Percentiles rank a stretch among this genome's conserved stretches.
Evolutionary conservation across 2,888 invertebrate species (phyloP).

Genomic region (Camptogramma bilineatum): DNA sequence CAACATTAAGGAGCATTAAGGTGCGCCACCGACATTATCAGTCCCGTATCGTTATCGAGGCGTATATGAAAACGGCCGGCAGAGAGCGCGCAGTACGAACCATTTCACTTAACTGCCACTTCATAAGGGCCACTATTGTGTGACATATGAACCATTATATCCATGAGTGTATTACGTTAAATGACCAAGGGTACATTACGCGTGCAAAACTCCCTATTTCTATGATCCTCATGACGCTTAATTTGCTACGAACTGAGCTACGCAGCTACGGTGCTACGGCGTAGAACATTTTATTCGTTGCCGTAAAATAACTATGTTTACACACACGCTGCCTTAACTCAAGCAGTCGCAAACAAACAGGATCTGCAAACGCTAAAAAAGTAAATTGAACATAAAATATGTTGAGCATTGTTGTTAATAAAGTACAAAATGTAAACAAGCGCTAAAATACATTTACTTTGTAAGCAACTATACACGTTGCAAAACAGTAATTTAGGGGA

Average conservation of each 20-base stretch:
- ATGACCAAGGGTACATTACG: constrained; percentile 39
- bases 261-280: constrained; percentile 14
- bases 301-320: background rate
- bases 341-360: constrained; percentile 5
- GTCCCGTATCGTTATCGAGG: constrained; percentile 23
- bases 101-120: constrained; percentile 38
- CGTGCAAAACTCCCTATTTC: constrained; percentile 25
- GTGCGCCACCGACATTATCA: constrained; percentile 21
- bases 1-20: constrained; percentile 26
- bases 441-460: constrained; percentile 19
- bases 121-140: constrained; percentile 33
- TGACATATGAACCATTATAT: constrained; percentile 33
- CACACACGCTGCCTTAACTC: background rate
- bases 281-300: constrained; percentile 4
- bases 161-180: constrained; percentile 32
- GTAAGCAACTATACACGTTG: constrained; percentile 23
- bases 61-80: constrained; percentile 33
- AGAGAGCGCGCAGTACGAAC: constrained; percentile 30
- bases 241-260: constrained; percentile 17
- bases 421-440: constrained; percentile 17
- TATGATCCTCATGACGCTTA: constrained; percentile 8
- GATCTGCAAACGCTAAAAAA: constrained; percentile 10
- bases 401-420: constrained; percentile 13
- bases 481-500: constrained; percentile 32
- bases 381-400: constrained; percentile 15